A percentile compares a stretch with the other conserved stretches of the same genome.
phyloP scores from a whole-genome alignment of 1,140 invertebrate genomes.

The Armadillidium nasatum region DNA sequence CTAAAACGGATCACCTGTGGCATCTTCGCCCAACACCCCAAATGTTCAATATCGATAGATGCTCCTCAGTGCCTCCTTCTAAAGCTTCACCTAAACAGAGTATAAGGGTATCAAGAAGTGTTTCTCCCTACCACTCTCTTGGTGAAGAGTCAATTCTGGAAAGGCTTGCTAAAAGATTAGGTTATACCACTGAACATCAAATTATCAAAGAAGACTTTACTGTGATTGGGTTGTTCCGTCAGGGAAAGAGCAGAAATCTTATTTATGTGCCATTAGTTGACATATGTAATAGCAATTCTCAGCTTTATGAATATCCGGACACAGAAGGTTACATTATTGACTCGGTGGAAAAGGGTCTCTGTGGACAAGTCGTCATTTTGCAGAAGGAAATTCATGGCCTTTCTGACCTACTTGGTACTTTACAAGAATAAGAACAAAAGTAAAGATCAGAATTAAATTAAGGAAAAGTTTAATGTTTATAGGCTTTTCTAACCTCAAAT shows the following conservation, averaged over 20 bases:
- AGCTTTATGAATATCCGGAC: constrained; percentile 32
- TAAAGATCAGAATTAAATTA: no score
- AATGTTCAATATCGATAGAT: not conserved
- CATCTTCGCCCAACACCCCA: constrained; percentile 34
- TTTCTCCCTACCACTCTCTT: not conserved
- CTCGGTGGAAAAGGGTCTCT: constrained; percentile 36
- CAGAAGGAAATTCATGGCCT: constrained; percentile 36
- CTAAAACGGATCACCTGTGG: constrained; percentile 36
- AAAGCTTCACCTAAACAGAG: not conserved
- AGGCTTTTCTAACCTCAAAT: not conserved
- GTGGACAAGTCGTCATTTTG: constrained; percentile 41
- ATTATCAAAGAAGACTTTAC: constrained; percentile 8
- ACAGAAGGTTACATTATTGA: constrained; percentile 33
- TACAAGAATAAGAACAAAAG: constrained; percentile 28
- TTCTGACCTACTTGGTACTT: constrained; percentile 38
- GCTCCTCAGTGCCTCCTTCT: constrained; percentile 8
- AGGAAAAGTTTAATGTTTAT: not conserved
- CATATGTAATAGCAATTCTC: constrained; percentile 34
- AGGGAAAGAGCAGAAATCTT: constrained; percentile 34
- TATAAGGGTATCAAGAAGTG: not conserved
- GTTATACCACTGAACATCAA: not conserved
- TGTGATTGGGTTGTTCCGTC: constrained; percentile 29
- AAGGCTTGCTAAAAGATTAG: constrained; percentile 17
- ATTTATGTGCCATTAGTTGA: constrained; percentile 29
- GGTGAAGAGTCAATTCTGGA: not conserved